These are phyloP conservation scores for Parthenolecanium corni DNA, from an alignment of 2,888 invertebrate species.

Conservation along the genomic window DNA sequence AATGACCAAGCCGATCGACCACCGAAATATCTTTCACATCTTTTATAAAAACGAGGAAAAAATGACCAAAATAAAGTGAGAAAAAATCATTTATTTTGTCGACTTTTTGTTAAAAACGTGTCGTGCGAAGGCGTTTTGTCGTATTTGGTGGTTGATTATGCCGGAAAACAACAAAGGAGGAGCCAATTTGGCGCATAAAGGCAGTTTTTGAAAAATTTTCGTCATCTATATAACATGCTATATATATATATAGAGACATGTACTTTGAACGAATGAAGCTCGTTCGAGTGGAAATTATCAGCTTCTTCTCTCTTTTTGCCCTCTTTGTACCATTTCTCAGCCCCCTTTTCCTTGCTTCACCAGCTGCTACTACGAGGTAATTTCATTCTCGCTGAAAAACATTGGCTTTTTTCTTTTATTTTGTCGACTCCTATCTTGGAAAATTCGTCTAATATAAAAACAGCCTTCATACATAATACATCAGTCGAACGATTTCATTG, in stretches of 20 bases:
- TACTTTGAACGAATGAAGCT: conserved; percentile 7
- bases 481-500: conserved; percentile 19
- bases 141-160: conserved; percentile 6
- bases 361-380: conserved; percentile 4
- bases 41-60: no score
- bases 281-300: conserved; percentile 25
- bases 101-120: conserved; percentile 5
- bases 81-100: no score
- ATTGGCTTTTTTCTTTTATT: conserved; percentile 19
- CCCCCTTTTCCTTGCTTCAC: neutral
- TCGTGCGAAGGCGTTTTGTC: conserved; percentile 4
- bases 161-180: conserved; percentile 26
- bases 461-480: conserved; percentile 21
- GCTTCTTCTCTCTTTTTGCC: neutral
- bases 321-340: neutral
- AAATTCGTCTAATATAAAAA: neutral
- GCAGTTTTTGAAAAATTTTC: conserved; percentile 18
- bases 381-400: conserved; percentile 18
- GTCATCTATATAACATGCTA: conserved; percentile 2
- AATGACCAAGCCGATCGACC: no score
- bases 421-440: neutral
- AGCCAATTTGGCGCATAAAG: conserved; percentile 27
- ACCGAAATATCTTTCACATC: no score
- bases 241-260: conserved; percentile 7
- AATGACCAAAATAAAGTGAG: no score